Conservation (phyloP, 1,140 invertebrate genomes). For the Lordiphosa collinella region DNA sequence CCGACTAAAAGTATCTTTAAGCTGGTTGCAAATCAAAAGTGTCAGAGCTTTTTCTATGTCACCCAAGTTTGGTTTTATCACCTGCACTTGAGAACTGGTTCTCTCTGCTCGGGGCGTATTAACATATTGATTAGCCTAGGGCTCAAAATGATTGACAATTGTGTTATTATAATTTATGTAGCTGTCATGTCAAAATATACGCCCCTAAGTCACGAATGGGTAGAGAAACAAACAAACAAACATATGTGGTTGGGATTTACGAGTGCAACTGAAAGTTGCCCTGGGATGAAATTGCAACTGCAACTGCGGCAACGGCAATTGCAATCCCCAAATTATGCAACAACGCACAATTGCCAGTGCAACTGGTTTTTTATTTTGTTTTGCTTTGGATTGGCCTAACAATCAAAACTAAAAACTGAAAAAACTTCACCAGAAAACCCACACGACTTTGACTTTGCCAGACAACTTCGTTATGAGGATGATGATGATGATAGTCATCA, state of each 20-base stretch:
- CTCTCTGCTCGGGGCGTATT: conserved; percentile 23
- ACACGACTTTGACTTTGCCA: conserved; percentile 69
- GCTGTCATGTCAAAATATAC: conserved; percentile 45
- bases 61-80: conserved; percentile 48
- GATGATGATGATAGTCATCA: conserved; percentile 12
- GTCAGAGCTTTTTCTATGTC: conserved; percentile 30
- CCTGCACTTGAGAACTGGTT: conserved; percentile 23
- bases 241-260: conserved; percentile 11
- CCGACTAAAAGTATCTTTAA: conserved; percentile 8
- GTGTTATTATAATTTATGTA: conserved; percentile 72
- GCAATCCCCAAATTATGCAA: conserved; percentile 48
- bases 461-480: conserved; percentile 17
- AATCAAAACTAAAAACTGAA: conserved; percentile 17
- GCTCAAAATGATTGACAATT: conserved; percentile 70
- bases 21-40: conserved; percentile 48
- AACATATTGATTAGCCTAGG: conserved; percentile 73
- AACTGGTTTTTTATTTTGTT: conserved; percentile 40
- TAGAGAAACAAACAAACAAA: neutral
- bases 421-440: conserved; percentile 31
- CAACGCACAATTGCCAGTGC: conserved; percentile 52
- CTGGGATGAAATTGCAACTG: conserved; percentile 26
- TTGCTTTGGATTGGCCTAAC: conserved; percentile 10
- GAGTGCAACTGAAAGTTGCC: conserved; percentile 32
- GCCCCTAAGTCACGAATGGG: conserved; percentile 56
- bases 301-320: conserved; percentile 10